Base-by-base conservation (phyloP, 64 coral and sea anemone genomes). In the Actinia tenebrosa region DNA sequence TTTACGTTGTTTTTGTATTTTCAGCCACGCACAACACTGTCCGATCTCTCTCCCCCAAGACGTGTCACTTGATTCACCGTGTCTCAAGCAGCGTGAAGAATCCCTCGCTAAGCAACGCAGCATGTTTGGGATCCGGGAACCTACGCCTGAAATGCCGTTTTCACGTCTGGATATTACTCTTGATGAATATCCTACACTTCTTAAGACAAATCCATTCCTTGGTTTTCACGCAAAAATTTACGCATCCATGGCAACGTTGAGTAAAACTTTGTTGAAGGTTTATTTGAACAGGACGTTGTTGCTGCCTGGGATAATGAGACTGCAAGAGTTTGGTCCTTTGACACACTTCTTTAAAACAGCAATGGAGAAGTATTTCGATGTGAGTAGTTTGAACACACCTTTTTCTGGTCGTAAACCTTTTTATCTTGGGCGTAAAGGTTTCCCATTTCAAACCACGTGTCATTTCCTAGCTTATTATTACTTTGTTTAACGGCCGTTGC, bases 131-230 rank as follows among this genome's bases (percentile, higher is more conserved):
- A 79, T 79, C 45, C n/a, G 77, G 45, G 30, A 47, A 44, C 30
- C 77, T 13, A 79, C 77, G 15, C 77, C 77, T 44, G 13, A 79
- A 79, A 79, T 79, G 77, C 77, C 77, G 7, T 79, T 44, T 11
- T 17, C 27, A 16, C 77, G 77, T 16, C 77, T 79, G 16, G 45
- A 79, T 19, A 79, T 79, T 22, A 3, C 27, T 79, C 22, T 20
- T 5, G 16, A 14, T 37, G 45, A 79, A 6, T 79, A 79, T 19
- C 27, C 16, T 3, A 14, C 4, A 6, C 45, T 79, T 27, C 45
- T 79, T 0, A 27, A 16, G 26, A 11, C 1, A 42, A 79, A 26
- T 0, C 77, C 77, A 1, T 79, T 79, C 77, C 77, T 79, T 14
- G 27, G 30, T 79, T 42, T 79, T 11, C 77, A 79, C 16, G 27